Conservation (phyloP, 2,797 vertebrate species). For the Chanos chanos region DNA sequence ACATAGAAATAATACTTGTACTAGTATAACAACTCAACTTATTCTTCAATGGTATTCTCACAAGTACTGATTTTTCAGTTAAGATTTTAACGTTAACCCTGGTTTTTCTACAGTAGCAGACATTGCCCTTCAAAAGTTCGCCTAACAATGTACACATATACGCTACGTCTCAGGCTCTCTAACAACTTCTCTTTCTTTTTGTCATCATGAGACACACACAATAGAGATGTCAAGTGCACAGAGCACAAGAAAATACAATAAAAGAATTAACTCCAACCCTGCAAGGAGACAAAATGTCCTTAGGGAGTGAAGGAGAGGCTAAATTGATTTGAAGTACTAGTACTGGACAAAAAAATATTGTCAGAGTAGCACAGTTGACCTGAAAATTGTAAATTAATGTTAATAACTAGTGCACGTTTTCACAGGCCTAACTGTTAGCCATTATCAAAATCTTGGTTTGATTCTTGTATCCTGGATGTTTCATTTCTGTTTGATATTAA, state of each 20-base stretch:
- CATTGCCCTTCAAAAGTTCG: too few relatives aligned
- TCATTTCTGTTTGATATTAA: too few relatives aligned
- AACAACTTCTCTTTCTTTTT: slow-evolving; percentile 12
- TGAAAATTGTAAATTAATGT: background rate
- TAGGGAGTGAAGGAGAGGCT: background rate
- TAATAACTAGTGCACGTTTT: background rate
- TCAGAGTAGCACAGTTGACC: background rate
- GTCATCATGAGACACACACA: background rate
- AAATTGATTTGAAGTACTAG: slow-evolving; percentile 7
- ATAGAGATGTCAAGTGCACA: slow-evolving; percentile 2
- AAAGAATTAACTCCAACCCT: background rate
- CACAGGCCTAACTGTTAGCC: too few relatives aligned
- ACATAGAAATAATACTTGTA: too few relatives aligned
- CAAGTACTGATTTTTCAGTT: too few relatives aligned
- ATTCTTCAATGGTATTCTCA: too few relatives aligned
- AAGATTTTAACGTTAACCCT: too few relatives aligned
- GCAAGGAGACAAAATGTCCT: slow-evolving; percentile 4
- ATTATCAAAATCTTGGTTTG: too few relatives aligned
- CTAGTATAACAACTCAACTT: too few relatives aligned
- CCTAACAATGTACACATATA: background rate
- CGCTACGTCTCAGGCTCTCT: background rate
- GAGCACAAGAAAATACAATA: background rate
- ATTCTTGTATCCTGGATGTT: too few relatives aligned
- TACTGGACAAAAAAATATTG: background rate
- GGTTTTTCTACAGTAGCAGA: too few relatives aligned